Evolutionary conservation across 2,888 invertebrate species (phyloP).

Genomic region (Omphaloscelis lunosa): DNA sequence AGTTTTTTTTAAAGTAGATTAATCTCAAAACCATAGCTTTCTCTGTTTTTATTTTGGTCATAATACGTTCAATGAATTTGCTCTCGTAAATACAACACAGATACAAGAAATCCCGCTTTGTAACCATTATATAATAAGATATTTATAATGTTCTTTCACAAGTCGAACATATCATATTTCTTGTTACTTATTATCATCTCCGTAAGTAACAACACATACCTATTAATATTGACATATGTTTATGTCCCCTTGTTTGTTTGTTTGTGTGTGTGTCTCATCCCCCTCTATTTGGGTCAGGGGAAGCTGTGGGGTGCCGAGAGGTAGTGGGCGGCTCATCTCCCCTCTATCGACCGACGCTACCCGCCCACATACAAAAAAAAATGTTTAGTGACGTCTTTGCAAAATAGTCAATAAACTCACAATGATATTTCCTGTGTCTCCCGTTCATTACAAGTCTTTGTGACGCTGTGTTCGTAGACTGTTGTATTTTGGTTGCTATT

Average conservation of each 20-base stretch:
- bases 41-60: background rate
- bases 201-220: conserved; percentile 32
- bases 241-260: conserved; percentile 59
- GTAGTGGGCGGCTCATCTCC: conserved; percentile 78
- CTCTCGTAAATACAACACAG: conserved; percentile 10
- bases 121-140: conserved; percentile 21
- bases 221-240: conserved; percentile 51
- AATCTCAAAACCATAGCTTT: background rate
- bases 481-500: conserved; percentile 8
- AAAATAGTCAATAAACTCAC: conserved; percentile 42
- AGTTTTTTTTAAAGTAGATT: too few species aligned
- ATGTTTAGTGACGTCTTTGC: conserved; percentile 58
- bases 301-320: conserved; percentile 76
- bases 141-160: conserved; percentile 20
- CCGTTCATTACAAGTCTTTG: conserved; percentile 22
- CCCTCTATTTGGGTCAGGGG: conserved; percentile 85
- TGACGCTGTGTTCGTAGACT: background rate
- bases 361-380: conserved; percentile 74
- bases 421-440: conserved; percentile 17
- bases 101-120: conserved; percentile 11
- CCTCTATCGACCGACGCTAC: conserved; percentile 81
- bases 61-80: background rate
- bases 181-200: conserved; percentile 49
- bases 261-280: conserved; percentile 77
- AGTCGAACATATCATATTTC: conserved; percentile 30